Base-by-base conservation (phyloP, 2,888 invertebrate species). In the Drosophila neotestacea region DNA sequence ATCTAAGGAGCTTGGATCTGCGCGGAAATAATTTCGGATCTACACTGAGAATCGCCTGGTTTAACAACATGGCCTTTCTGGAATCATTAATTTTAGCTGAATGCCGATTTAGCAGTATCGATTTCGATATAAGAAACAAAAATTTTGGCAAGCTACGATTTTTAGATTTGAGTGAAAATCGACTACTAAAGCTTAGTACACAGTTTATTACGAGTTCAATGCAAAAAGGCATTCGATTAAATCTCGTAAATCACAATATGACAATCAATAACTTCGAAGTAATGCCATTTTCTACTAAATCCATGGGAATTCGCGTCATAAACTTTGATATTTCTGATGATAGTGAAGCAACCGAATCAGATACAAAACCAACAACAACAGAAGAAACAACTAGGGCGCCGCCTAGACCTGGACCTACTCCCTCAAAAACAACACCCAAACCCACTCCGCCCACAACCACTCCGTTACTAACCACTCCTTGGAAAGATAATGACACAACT, bases 91-190 rank as follows among this genome's bases (percentile, higher is more conserved):
- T 44, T 16, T 46, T 91, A 32, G 54, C 77, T 0, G 38, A 79
- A 38, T 90, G 88, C 22, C 82, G 48, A 0, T 38, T 80, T 10
- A 52, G 4, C 6, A 68, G 46, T 7, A 52, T 77, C 1, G 55
- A 65, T 0, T 48, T 64, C 6, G 68, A 73, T 7, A 27, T 60
- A 3, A 77, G 70, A 28, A 65, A 60, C 1, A 48, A 11, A 0
- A 51, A 71, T 7, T 54, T 73, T 16, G 7, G 16, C 0, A 62
- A 66, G 0, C 47, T 84, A 0, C 50, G 46, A 0, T 56, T 66
- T 32, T 38, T 84, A 7, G 81, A 88, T 46, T 67, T 91, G 27
- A 64, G 81, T 52, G 38, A 52, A 10, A 91, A 91, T 61, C 27
- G 63, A 0, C 67, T 91, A 0, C 69, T 50, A 3, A 46, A 41